These are phyloP conservation scores for Mastacembelus armatus DNA, from an alignment of 2,797 vertebrate genomes.

Conservation along the genomic window DNA sequence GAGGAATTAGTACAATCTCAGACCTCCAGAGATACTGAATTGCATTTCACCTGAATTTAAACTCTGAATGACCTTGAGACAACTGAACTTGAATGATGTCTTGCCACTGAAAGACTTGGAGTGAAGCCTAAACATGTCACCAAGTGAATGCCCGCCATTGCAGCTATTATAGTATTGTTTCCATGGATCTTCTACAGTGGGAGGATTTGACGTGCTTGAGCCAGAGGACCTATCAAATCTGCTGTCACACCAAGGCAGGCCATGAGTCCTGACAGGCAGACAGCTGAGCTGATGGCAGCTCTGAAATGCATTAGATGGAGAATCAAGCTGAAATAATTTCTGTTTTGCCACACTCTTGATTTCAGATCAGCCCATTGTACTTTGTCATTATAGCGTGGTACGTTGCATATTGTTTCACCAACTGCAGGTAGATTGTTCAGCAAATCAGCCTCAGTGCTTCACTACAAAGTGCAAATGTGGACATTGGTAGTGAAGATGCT, in stretches of 20 bases:
- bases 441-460: not conserved
- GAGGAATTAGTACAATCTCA: constrained; percentile 20
- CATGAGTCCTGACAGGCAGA: constrained; percentile 46
- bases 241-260: constrained; percentile 49
- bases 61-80: constrained; percentile 37
- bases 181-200: constrained; percentile 42
- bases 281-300: constrained; percentile 13
- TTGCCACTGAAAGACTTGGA: constrained; percentile 26
- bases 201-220: constrained; percentile 56
- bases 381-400: constrained; percentile 8
- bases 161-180: constrained; percentile 43
- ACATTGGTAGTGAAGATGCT: not conserved
- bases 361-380: not conserved
- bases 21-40: constrained; percentile 7
- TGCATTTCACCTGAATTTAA: constrained; percentile 32
- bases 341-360: constrained; percentile 8
- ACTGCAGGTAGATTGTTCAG: not conserved
- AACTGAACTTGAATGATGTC: constrained; percentile 34
- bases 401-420: constrained; percentile 9
- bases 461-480: not conserved
- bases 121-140: constrained; percentile 40
- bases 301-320: constrained; percentile 21
- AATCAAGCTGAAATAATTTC: constrained; percentile 16
- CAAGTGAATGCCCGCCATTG: constrained; percentile 45
- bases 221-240: constrained; percentile 63